Evolutionary conservation across 2,888 invertebrate genomes (phyloP).

Genomic region (Meiosimyza decipiens): DNA sequence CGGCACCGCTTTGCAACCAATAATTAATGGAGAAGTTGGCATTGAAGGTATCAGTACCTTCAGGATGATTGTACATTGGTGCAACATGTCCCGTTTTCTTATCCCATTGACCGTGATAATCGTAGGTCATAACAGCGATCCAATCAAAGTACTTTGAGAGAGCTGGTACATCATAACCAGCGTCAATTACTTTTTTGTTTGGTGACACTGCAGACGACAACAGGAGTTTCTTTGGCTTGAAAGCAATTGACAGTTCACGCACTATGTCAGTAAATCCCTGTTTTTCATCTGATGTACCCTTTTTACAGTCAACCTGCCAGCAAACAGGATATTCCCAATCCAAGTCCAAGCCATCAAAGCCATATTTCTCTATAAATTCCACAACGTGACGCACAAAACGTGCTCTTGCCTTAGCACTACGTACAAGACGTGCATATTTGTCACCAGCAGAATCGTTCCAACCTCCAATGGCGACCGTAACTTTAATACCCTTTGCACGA

Average conservation of each 20-base stretch:
- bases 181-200: constrained; percentile 83
- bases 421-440: constrained; percentile 86
- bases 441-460: constrained; percentile 95
- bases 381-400: constrained; percentile 81
- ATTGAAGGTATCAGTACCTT: constrained; percentile 81
- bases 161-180: constrained; percentile 83
- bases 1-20: constrained; percentile 86
- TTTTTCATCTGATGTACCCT: constrained; percentile 85
- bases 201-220: constrained; percentile 89
- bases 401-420: constrained; percentile 76
- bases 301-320: constrained; percentile 89
- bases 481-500: constrained; percentile 80
- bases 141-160: constrained; percentile 85
- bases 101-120: constrained; percentile 93
- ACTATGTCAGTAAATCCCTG: constrained; percentile 81
- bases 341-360: constrained; percentile 90
- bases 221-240: constrained; percentile 77
- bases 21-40: constrained; percentile 88
- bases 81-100: constrained; percentile 90
- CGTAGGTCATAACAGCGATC: constrained; percentile 93
- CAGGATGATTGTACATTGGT: constrained; percentile 83
- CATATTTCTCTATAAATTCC: constrained; percentile 81
- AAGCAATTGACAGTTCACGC: constrained; percentile 77
- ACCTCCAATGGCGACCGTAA: constrained; percentile 89
- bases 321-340: constrained; percentile 96